phyloP scores from a whole-genome alignment of 2,797 vertebrate species.

The Amniataba percoides region DNA sequence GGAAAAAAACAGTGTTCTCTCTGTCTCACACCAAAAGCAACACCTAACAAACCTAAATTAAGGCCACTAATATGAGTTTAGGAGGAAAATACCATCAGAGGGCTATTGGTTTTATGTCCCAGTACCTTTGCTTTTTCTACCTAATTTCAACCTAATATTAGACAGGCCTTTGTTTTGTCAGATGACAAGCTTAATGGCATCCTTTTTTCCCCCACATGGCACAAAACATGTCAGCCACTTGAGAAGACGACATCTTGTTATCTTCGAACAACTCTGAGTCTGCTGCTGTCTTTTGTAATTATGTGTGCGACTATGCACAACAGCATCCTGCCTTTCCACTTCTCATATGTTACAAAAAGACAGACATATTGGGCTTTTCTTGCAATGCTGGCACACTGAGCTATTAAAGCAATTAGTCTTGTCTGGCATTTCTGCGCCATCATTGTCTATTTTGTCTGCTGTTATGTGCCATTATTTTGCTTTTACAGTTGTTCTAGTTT shows the following conservation, averaged over 20 bases:
- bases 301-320: conserved; percentile 43
- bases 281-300: conserved; percentile 65
- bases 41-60: conserved; percentile 60
- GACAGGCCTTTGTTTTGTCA: conserved; percentile 61
- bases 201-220: conserved; percentile 32
- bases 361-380: conserved; percentile 14
- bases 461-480: conserved; percentile 15
- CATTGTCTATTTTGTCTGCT: conserved; percentile 33
- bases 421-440: conserved; percentile 5
- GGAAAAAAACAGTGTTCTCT: conserved; percentile 54
- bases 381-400: conserved; percentile 37
- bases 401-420: conserved; percentile 50
- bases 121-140: conserved; percentile 41
- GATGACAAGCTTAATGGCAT: conserved; percentile 63
- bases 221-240: conserved; percentile 63
- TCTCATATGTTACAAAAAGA: conserved; percentile 37
- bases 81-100: conserved; percentile 47
- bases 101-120: conserved; percentile 26
- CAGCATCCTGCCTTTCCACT: conserved; percentile 16
- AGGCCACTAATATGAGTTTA: conserved; percentile 51
- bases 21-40: conserved; percentile 52
- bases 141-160: conserved; percentile 56
- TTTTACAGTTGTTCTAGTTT: conserved; percentile 1
- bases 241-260: conserved; percentile 67
- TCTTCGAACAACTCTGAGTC: conserved; percentile 46